Evolutionary conservation across 1,140 invertebrate genomes (phyloP).

Genomic region (Lethocerus indicus): DNA sequence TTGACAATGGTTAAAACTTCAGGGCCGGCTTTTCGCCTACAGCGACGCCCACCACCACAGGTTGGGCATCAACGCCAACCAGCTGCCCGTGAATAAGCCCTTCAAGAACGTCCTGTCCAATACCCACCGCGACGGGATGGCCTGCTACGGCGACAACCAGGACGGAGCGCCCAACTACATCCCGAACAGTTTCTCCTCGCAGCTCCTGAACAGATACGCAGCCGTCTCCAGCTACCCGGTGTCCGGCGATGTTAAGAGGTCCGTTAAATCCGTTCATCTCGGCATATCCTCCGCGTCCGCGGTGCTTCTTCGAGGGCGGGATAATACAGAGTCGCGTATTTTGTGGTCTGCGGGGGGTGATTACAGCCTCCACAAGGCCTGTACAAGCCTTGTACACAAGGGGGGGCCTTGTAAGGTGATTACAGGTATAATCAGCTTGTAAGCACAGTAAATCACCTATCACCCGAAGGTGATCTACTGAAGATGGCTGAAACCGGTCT

Average conservation of each 20-base stretch:
- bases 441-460: no score
- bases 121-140: constrained; percentile 75
- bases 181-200: constrained; percentile 73
- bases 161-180: constrained; percentile 81
- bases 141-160: constrained; percentile 38
- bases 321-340: no score
- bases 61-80: constrained; percentile 78
- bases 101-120: constrained; percentile 38
- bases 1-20: constrained; percentile 22
- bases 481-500: no score
- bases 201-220: constrained; percentile 44
- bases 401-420: no score
- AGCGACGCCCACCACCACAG: constrained; percentile 85
- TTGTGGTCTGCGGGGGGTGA: no score
- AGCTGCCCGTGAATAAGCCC: constrained; percentile 90
- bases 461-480: no score
- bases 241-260: constrained; percentile 2
- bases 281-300: no score
- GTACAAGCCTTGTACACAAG: no score
- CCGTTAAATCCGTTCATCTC: no score
- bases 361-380: no score
- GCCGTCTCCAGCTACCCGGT: constrained; percentile 32
- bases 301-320: no score
- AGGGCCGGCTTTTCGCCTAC: constrained; percentile 86
- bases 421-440: no score